phyloP scores from a whole-genome alignment of 2,888 invertebrate genomes.

The Acleris cristana region DNA sequence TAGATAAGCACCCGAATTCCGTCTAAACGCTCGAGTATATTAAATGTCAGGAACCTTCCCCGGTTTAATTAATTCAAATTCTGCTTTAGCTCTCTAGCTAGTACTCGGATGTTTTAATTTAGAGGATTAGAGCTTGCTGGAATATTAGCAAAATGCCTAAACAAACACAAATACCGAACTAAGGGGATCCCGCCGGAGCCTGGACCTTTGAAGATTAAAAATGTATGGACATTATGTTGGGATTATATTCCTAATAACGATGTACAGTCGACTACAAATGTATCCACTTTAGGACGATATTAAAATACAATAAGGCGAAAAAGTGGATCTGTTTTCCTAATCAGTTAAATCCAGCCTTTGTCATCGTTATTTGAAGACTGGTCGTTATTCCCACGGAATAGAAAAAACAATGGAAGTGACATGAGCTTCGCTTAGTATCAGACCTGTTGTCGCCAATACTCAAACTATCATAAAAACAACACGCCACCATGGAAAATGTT shows the following conservation, averaged over 20 bases:
- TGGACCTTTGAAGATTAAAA: constrained; percentile 29
- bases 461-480: too few species aligned
- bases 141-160: constrained; percentile 25
- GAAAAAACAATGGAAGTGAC: too few species aligned
- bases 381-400: too few species aligned
- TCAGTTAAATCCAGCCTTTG: background rate
- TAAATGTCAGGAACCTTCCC: constrained; percentile 26
- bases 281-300: too few species aligned
- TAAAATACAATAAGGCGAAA: too few species aligned
- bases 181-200: constrained; percentile 16
- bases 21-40: constrained; percentile 9
- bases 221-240: constrained; percentile 10
- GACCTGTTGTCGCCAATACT: too few species aligned
- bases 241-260: constrained; percentile 5
- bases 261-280: too few species aligned
- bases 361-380: background rate
- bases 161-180: constrained; percentile 26
- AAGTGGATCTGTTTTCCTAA: too few species aligned
- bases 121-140: constrained; percentile 12
- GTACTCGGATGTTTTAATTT: constrained; percentile 25
- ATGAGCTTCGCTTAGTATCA: too few species aligned
- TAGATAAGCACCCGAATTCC: background rate
- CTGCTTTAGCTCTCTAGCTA: constrained; percentile 8
- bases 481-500: too few species aligned
- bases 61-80: constrained; percentile 27